Base-by-base conservation (phyloP, 2,797 vertebrate genomes). In the Epinephelus malabaricus region DNA sequence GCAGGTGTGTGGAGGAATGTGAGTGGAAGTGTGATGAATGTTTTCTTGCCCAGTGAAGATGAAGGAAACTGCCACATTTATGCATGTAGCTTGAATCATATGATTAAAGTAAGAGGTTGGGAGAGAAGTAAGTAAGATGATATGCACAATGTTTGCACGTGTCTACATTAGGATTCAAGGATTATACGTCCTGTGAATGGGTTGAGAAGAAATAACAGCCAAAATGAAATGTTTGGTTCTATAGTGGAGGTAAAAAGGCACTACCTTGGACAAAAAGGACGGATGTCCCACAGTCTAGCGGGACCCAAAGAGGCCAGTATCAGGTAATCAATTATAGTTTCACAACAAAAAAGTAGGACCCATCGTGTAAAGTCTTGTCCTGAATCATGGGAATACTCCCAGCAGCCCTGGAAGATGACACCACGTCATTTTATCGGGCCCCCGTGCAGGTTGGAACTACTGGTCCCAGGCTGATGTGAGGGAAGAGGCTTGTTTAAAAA, bases 401-500 rank as follows among this genome's bases (percentile, higher is more conserved):
- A 76, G 68, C 63, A 75, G 74, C 66, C 69, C 66, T 47, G 40
- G 58, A 81, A 75, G 69, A 82, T 72, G 82, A 88, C 78, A 85
- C 78, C 86, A 73, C 81, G 71, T 92, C 86, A 89, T 92, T 88
- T 86, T 72, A 72, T 78, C 59, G 25, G 81, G 47, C 67, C 65
- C 60, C 79, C 75, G 75, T 88, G 89, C 89, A 85, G 86, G 79
- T 85, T 72, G 81, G 63, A 82, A 51, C 78, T 74, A 78, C 87
- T 73, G 65, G 87, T 92, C 88, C 88, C 88, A 75, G 61, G 78
- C 72, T 86, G 81, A 77, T 66, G 75, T 58, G 72, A 86, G 72
- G 55, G 64, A 92, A 74, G 56, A 34, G 55, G 70, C 76, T 88
- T 40, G 54, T 81, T 76, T 81, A 56, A 69, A 12, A 43, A 43